Conservation (phyloP, 37 sponge, comb jelly and placozoan species). For the Diacarnus erythraeanus region DNA sequence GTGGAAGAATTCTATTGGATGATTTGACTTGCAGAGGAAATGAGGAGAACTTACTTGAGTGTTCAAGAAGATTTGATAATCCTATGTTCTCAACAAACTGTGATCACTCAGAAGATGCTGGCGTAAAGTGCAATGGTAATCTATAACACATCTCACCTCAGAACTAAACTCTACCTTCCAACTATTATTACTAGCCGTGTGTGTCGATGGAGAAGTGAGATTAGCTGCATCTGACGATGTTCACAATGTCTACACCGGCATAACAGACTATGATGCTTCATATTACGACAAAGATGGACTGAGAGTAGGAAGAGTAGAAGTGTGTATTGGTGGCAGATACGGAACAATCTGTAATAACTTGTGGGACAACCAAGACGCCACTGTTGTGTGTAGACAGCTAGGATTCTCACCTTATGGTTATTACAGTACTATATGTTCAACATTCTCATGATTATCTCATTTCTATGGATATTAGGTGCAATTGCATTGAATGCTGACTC, state of each 20-base stretch:
- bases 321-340: slow-evolving; percentile 42
- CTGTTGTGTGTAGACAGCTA: slow-evolving; percentile 47
- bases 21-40: background rate
- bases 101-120: slow-evolving; percentile 2
- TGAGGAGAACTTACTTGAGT: background rate
- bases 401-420: slow-evolving; percentile 50
- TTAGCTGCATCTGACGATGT: slow-evolving; percentile 16
- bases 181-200: background rate
- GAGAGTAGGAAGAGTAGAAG: slow-evolving; percentile 39
- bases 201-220: slow-evolving; percentile 18
- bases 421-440: background rate
- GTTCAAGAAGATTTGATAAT: background rate
- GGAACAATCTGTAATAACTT: slow-evolving; percentile 38
- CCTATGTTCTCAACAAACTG: background rate
- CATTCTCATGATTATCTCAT: too few species aligned
- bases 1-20: background rate
- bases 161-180: too few species aligned
- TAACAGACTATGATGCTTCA: slow-evolving; percentile 9
- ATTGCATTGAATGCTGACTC: slow-evolving; percentile 21
- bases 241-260: slow-evolving; percentile 10
- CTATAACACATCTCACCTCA: too few species aligned
- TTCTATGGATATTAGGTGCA: slow-evolving; percentile 22
- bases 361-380: slow-evolving; percentile 42
- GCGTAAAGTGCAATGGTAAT: background rate
- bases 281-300: slow-evolving; percentile 43